phyloP scores from a whole-genome alignment of 1,140 invertebrate species.

The Euschistus heros region DNA sequence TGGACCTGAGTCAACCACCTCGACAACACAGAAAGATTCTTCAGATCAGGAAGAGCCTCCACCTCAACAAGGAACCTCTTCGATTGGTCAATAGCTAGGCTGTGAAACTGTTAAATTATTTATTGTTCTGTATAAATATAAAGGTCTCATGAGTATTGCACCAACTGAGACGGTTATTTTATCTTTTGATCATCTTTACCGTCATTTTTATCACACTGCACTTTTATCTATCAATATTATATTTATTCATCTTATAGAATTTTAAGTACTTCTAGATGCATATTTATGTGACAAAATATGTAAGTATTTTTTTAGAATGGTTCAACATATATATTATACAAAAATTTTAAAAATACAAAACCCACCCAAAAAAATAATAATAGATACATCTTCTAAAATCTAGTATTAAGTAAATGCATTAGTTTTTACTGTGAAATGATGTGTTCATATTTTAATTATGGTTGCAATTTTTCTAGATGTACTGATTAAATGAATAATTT shows the following conservation, averaged over 20 bases:
- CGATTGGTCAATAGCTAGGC: conserved; percentile 12
- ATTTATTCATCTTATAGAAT: not conserved
- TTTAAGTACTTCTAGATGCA: not conserved
- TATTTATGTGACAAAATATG: conserved; percentile 5
- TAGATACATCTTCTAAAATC: not conserved
- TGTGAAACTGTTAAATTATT: conserved; percentile 10
- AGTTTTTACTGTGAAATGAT: not conserved
- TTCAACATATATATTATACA: conserved; percentile 2
- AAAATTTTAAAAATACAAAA: not conserved
- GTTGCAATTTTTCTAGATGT: not conserved
- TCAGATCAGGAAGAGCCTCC: not conserved
- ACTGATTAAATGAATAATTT: not conserved
- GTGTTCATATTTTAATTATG: not conserved
- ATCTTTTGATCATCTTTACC: not conserved
- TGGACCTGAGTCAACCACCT: conserved; percentile 21
- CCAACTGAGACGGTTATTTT: conserved; percentile 7
- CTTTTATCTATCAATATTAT: not conserved
- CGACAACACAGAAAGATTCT: not conserved
- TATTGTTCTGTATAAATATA: conserved; percentile 2
- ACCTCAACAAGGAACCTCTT: not conserved
- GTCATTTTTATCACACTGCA: not conserved
- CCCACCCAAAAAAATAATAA: too few species aligned
- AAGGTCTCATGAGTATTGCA: conserved; percentile 14
- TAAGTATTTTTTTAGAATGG: not conserved
- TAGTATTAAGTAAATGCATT: not conserved